A percentile compares a stretch with the other conserved stretches of the same genome.
These are phyloP conservation scores for Sisor rabdophorus DNA, from an alignment of 2,113 vertebrate genomes.

Conservation along the genomic window DNA sequence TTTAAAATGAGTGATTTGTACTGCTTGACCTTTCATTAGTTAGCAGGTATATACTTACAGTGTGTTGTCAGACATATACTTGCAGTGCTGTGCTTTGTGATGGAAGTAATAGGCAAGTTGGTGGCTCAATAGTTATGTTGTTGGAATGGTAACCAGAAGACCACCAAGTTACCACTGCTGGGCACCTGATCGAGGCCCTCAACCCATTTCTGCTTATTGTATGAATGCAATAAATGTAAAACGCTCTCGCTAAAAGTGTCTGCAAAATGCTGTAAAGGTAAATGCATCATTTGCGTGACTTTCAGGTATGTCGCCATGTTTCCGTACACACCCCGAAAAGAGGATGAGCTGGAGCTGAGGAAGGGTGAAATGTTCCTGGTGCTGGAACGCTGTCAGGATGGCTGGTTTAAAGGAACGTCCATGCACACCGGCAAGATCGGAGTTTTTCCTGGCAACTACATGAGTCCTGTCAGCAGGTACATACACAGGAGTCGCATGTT, in stretches of 20 bases:
- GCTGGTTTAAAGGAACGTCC: conserved; percentile 98
- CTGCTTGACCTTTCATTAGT: neutral
- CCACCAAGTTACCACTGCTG: accelerated
- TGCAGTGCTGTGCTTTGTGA: neutral
- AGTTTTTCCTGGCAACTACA: conserved; percentile 97
- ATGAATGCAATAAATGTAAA: too few species aligned
- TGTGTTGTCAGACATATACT: too few species aligned
- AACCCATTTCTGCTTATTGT: neutral
- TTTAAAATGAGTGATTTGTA: neutral
- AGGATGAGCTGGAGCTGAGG: conserved; percentile 91
- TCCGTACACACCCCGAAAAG: conserved; percentile 90
- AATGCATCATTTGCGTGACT: neutral
- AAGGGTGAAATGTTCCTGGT: conserved; percentile 98
- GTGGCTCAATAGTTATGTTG: too few species aligned
- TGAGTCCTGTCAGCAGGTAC: conserved; percentile 91
- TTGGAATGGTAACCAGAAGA: too few species aligned
- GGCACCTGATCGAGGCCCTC: neutral
- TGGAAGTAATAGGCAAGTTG: neutral
- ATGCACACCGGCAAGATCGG: conserved; percentile 98
- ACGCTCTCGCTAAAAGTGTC: too few species aligned
- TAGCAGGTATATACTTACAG: neutral
- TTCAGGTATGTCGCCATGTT: conserved; percentile 88
- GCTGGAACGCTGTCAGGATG: conserved; percentile 95
- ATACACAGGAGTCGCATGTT: neutral
- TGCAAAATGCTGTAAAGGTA: neutral